Evolutionary conservation across 2,113 vertebrate genomes (phyloP).

Genomic region (Platichthys flesus): DNA sequence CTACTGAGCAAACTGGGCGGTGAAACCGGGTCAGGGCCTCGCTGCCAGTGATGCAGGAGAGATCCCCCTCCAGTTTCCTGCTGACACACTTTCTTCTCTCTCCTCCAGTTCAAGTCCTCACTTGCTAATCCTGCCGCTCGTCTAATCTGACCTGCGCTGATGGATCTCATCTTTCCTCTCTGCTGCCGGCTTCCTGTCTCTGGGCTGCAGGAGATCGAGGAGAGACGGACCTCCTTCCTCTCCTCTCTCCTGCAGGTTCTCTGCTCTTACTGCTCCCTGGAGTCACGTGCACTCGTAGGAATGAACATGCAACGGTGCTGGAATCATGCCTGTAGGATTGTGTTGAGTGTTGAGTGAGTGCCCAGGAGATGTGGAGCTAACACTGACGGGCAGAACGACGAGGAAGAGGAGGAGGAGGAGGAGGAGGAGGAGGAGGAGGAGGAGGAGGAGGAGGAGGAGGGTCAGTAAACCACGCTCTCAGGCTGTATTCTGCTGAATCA

Average conservation of each 20-base stretch:
- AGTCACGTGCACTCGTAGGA: not conserved
- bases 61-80: slow-evolving; percentile 50
- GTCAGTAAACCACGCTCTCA: slow-evolving; percentile 64
- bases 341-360: not conserved
- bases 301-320: not conserved
- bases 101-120: slow-evolving; percentile 60
- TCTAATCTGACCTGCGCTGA: slow-evolving; percentile 72
- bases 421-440: not conserved
- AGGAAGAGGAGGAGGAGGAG: not conserved
- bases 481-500: slow-evolving; percentile 80
- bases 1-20: slow-evolving; percentile 59
- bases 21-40: slow-evolving; percentile 57
- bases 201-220: slow-evolving; percentile 8
- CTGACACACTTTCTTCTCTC: slow-evolving; percentile 53
- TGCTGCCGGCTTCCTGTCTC: not conserved
- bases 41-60: slow-evolving; percentile 25
- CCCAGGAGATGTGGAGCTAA: slow-evolving; percentile 51
- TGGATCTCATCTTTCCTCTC: slow-evolving; percentile 47
- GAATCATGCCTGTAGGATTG: not conserved
- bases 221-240: not conserved
- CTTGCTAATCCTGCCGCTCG: slow-evolving; percentile 64
- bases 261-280: not conserved
- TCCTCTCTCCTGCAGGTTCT: not conserved
- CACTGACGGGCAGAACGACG: slow-evolving; percentile 56
- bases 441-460: not conserved